phyloP scores from a whole-genome alignment of 2,797 vertebrate genomes.

The Zalophus californianus region DNA sequence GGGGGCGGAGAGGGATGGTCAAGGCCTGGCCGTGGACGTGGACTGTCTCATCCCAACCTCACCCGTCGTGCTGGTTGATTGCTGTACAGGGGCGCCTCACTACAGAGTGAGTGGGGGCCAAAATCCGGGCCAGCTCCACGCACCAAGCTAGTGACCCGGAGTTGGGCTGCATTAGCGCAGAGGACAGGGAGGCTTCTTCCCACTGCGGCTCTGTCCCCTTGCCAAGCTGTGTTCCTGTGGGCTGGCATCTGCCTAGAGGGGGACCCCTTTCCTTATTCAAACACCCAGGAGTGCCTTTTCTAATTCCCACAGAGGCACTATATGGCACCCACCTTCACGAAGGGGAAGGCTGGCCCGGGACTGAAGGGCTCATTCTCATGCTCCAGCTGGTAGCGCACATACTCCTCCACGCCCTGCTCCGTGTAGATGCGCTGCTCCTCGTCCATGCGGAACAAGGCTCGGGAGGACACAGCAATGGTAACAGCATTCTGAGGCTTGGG shows the following conservation, averaged over 20 bases:
- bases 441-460: slow-evolving; percentile 97
- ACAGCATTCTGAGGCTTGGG: slow-evolving; percentile 96
- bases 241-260: not conserved
- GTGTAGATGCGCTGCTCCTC: slow-evolving; percentile 95
- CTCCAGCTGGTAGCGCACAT: slow-evolving; percentile 95
- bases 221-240: not conserved
- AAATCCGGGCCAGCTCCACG: not conserved
- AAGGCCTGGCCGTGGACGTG: not conserved
- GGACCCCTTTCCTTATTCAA: not conserved
- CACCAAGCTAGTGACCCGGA: not conserved
- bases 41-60: not conserved
- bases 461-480: slow-evolving; percentile 96
- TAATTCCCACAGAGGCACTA: not conserved
- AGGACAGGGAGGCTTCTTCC: not conserved
- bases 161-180: not conserved
- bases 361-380: slow-evolving; percentile 97
- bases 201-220: not conserved
- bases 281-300: not conserved
- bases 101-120: not conserved
- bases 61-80: accelerated
- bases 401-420: slow-evolving; percentile 96
- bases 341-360: slow-evolving; percentile 96
- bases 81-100: not conserved
- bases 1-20: not conserved
- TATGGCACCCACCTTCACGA: slow-evolving; percentile 93